These are phyloP conservation scores for Pseudonaja textilis DNA, from an alignment of 2,113 vertebrate genomes.

Conservation along the genomic window DNA sequence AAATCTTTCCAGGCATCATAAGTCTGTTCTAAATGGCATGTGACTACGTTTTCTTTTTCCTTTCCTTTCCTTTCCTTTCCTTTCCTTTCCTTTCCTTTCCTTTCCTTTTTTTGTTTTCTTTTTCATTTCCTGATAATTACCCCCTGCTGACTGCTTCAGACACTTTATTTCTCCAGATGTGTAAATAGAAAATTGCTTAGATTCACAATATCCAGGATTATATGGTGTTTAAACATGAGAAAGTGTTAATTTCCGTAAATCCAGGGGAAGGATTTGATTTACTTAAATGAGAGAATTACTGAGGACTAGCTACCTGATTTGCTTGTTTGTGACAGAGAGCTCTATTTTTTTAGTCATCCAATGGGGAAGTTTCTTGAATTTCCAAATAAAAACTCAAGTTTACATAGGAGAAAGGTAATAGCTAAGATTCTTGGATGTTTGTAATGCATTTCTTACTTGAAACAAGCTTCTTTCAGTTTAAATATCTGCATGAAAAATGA, in stretches of 20 bases:
- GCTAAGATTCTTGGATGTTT: not conserved
- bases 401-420: not conserved
- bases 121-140: not conserved
- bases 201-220: not conserved
- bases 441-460: not conserved
- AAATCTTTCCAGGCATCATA: not conserved
- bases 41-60: not conserved
- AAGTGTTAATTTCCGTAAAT: not conserved
- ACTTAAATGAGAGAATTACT: not conserved
- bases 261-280: not conserved
- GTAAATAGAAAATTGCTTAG: not conserved
- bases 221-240: not conserved
- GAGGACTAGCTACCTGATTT: not conserved
- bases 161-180: not conserved
- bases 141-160: not conserved
- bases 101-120: not conserved
- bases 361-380: not conserved
- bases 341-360: not conserved
- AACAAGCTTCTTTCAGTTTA: not conserved
- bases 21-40: not conserved
- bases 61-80: not conserved
- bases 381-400: not conserved
- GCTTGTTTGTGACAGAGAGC: not conserved
- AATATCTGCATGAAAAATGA: not conserved
- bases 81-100: not conserved